Conservation (phyloP, 2,113 vertebrate species). For the Chinchilla lanigera region DNA sequence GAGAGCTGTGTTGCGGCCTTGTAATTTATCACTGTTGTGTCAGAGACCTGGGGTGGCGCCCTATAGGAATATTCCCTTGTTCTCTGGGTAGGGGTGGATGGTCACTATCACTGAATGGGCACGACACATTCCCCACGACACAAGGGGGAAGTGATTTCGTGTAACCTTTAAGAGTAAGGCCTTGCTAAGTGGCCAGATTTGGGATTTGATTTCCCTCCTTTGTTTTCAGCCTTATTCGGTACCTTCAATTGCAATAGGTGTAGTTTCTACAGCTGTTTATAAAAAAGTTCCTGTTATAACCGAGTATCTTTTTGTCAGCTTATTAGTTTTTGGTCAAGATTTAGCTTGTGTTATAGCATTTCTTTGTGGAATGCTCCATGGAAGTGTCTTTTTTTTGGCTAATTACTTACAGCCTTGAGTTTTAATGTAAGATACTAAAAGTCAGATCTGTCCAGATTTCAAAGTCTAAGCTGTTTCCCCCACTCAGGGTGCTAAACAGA, state of each 20-base stretch:
- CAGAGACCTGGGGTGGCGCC: background rate
- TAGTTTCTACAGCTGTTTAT: background rate
- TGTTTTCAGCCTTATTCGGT: background rate
- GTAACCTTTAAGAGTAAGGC: background rate
- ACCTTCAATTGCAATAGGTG: background rate
- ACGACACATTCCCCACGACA: background rate
- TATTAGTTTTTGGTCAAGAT: constrained; percentile 55
- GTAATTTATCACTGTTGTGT: background rate
- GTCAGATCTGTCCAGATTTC: constrained; percentile 12
- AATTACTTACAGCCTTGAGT: constrained; percentile 15
- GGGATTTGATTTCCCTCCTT: background rate
- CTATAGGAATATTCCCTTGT: background rate
- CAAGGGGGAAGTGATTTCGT: background rate
- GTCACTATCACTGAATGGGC: background rate
- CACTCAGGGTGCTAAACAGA: constrained; percentile 73
- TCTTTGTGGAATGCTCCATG: constrained; percentile 49
- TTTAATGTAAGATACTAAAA: constrained; percentile 56
- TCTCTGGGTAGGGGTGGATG: background rate
- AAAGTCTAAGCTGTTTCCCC: constrained; percentile 48
- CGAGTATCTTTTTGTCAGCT: background rate
- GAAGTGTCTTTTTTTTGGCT: constrained; percentile 55
- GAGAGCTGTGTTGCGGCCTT: background rate
- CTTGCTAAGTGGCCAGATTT: constrained; percentile 50
- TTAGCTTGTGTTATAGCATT: constrained; percentile 13
- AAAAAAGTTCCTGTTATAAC: background rate